Base-by-base conservation (phyloP, 2,888 invertebrate genomes). In the Plebejus argus region DNA sequence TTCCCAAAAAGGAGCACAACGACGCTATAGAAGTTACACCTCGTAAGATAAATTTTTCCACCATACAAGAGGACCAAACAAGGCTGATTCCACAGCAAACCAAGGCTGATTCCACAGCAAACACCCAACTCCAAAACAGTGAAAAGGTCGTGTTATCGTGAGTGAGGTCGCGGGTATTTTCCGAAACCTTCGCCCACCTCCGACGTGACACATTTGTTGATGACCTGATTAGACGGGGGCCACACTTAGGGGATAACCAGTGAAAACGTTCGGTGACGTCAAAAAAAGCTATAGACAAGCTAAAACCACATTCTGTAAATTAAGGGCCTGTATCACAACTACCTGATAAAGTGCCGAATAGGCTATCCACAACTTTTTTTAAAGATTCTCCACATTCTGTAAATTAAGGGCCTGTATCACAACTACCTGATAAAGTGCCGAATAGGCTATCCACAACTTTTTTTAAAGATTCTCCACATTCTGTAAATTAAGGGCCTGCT, bases 151-250 rank as follows among this genome's bases (percentile, higher is more conserved):
- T 33, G 66, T 66, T 33, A 66, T 66, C 66, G 66, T 66, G 66
- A 66, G 66, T 66, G 15, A 66, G 66, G 66, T 15, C 66, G 28
- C 66, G 66, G 66, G 66, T 66, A 28, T 66, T 66, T 66, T 66
- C 66, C 66, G 66, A 66, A 66, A 66, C 66, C 66, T 66, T 66
- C 66, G 20, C 12, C 66, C 15, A 33, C 6, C 66, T 66, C 28
- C 66, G 5, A 66, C 66, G 66, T 66, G 66, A 66, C 66, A 66
- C 6, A 66, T 66, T 28, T 33, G 66, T 66, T 66, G 66, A 66
- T 15, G 66, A 66, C 66, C 66, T 33, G 66, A 66, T 66, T 66
- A 66, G 0, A 28, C 28, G 10, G 18, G 58, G 66, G 15, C 28
- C 28, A 23, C 15, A 18, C 28, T 15, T 4, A 33, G 66, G 66